Percentiles rank a stretch among this genome's conserved stretches.
phyloP scores from a whole-genome alignment of 2,888 invertebrate genomes.

The Lamproptera curius region DNA sequence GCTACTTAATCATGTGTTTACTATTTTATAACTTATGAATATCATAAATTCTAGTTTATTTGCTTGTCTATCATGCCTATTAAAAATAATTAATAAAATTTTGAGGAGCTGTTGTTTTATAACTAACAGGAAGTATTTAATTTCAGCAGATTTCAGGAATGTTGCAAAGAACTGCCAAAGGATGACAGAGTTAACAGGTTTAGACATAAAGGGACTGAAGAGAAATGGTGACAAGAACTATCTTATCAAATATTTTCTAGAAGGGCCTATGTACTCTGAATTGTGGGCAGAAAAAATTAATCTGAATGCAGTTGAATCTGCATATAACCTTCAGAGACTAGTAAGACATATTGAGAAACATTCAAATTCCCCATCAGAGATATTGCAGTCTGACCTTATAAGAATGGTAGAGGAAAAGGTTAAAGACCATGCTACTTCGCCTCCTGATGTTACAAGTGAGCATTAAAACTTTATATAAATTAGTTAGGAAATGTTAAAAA shows the following conservation, averaged over 20 bases:
- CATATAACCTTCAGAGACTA: conserved; percentile 47
- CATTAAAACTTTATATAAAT: not conserved
- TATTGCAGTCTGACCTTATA: conserved; percentile 31
- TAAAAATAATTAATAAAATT: not conserved
- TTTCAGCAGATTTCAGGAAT: conserved; percentile 49
- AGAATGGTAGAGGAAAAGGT: conserved; percentile 30
- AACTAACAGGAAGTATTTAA: too few relatives aligned
- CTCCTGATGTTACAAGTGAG: not conserved
- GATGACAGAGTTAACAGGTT: conserved; percentile 53
- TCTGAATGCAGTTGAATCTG: conserved; percentile 44
- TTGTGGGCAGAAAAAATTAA: conserved; percentile 45
- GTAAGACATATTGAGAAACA: conserved; percentile 49
- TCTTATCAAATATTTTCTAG: conserved; percentile 52
- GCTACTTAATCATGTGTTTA: not conserved
- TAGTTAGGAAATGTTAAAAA: not conserved
- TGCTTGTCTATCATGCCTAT: not conserved
- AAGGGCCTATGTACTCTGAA: conserved; percentile 46
- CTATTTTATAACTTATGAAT: not conserved
- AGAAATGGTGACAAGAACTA: conserved; percentile 48
- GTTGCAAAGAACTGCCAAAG: conserved; percentile 44
- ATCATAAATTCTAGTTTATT: not conserved
- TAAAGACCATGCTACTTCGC: conserved; percentile 36
- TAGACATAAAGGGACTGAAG: conserved; percentile 52
- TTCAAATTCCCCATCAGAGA: conserved; percentile 32
- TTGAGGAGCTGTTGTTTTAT: too few relatives aligned